Evolutionary conservation across 2,113 vertebrate species (phyloP).

Genomic region (Cyphomyrus discorhynchus): DNA sequence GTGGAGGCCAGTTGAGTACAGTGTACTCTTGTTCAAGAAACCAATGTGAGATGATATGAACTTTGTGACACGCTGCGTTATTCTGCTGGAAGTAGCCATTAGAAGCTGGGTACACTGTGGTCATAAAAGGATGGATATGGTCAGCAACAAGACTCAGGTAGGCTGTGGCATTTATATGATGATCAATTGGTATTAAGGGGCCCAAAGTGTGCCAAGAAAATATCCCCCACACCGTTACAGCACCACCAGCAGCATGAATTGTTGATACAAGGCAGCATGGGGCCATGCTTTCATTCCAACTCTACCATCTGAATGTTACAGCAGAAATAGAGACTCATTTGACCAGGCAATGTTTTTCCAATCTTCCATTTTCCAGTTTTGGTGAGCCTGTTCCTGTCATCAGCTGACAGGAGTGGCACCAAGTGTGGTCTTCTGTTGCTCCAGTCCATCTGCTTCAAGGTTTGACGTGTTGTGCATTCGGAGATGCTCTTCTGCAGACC

Average conservation of each 20-base stretch:
- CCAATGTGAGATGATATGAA: neutral
- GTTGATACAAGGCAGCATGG: neutral
- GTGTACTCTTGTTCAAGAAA: neutral
- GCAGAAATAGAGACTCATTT: neutral
- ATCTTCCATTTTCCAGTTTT: neutral
- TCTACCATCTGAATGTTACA: neutral
- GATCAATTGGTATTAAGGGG: neutral
- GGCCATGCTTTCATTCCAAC: neutral
- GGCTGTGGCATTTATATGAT: neutral
- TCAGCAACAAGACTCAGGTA: neutral
- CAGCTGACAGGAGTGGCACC: neutral
- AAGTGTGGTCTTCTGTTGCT: neutral
- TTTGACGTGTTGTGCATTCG: neutral
- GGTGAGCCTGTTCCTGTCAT: neutral
- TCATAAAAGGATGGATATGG: neutral
- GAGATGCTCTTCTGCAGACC: neutral
- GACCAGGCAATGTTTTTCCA: neutral
- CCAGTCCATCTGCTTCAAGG: neutral
- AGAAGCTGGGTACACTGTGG: neutral
- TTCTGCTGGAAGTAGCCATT: neutral
- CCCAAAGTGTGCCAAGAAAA: neutral
- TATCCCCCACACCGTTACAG: neutral
- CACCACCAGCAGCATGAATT: neutral
- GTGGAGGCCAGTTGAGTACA: neutral
- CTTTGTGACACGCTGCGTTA: neutral